phyloP scores from a whole-genome alignment of 1,140 invertebrate species.

The Portunus trituberculatus region DNA sequence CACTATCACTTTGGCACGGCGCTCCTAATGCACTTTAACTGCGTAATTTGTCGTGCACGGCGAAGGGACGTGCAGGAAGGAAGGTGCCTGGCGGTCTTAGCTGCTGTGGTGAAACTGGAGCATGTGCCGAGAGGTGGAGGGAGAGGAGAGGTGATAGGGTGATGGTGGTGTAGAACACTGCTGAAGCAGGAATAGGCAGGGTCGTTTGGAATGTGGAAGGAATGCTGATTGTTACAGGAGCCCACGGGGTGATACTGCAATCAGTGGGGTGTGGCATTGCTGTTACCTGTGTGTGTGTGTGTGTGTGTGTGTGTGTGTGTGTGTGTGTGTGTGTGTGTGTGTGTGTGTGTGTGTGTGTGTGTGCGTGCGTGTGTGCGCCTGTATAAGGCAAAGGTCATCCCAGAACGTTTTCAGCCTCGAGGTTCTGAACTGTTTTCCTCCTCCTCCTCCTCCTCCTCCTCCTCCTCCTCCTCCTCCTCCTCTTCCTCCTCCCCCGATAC shows the following conservation, averaged over 20 bases:
- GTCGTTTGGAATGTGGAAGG: background rate
- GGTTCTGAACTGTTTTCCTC: background rate
- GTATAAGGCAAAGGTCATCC: background rate
- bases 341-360: background rate
- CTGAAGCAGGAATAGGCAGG: background rate
- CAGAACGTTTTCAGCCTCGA: too few relatives aligned
- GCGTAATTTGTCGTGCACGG: too few relatives aligned
- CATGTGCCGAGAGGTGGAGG: background rate
- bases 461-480: background rate
- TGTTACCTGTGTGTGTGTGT: background rate
- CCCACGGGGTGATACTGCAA: background rate
- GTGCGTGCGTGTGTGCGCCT: background rate
- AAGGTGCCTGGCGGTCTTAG: background rate
- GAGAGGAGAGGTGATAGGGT: background rate
- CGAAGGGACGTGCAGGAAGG: background rate
- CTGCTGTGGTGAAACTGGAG: background rate
- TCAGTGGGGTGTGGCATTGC: background rate
- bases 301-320: conserved; percentile 24
- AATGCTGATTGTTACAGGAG: background rate
- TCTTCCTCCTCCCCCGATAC: background rate
- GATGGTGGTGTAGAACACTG: background rate
- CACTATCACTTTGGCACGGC: background rate
- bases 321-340: background rate
- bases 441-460: conserved; percentile 15
- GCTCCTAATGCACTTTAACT: background rate